Conservation (phyloP, 1,140 invertebrate genomes). For the Wiebesia pumilae region DNA sequence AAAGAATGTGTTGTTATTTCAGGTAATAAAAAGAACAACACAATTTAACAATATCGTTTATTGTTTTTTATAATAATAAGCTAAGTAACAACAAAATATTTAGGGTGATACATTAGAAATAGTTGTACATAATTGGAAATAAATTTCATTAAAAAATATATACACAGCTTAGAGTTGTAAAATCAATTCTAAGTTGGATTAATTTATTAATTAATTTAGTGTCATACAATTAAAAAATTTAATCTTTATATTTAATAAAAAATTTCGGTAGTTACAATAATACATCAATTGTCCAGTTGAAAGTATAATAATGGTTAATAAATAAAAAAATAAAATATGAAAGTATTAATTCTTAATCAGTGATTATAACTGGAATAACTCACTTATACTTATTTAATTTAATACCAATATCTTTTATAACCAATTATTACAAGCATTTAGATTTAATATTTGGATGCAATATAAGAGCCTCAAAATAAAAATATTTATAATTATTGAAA, state of each 20-base stretch:
- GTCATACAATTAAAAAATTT: slow-evolving; percentile 10
- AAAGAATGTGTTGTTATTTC: slow-evolving; percentile 45
- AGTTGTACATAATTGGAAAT: slow-evolving; percentile 14
- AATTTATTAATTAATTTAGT: not conserved
- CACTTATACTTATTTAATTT: not conserved
- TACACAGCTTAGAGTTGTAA: not conserved
- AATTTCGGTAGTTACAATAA: not conserved
- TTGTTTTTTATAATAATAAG: slow-evolving; percentile 49
- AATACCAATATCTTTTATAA: not conserved
- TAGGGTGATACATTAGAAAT: slow-evolving; percentile 30
- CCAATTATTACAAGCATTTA: slow-evolving; percentile 7
- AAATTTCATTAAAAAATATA: not conserved
- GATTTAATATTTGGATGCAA: slow-evolving; percentile 10
- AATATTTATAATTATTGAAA: slow-evolving; percentile 8
- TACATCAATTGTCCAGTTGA: not conserved
- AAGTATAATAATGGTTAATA: not conserved
- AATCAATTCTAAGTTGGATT: not conserved
- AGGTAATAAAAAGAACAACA: slow-evolving; percentile 33
- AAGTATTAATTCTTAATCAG: too few relatives aligned
- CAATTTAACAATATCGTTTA: slow-evolving; percentile 47
- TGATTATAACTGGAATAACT: too few relatives aligned
- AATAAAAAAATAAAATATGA: too few relatives aligned
- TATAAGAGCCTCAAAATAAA: slow-evolving; percentile 26
- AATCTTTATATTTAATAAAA: not conserved
- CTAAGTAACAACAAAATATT: slow-evolving; percentile 38